Evolutionary conservation across 2,797 vertebrate genomes (phyloP), one percentile per base, ranked within the genome.

Genomic region (Erethizon dorsatum): DNA sequence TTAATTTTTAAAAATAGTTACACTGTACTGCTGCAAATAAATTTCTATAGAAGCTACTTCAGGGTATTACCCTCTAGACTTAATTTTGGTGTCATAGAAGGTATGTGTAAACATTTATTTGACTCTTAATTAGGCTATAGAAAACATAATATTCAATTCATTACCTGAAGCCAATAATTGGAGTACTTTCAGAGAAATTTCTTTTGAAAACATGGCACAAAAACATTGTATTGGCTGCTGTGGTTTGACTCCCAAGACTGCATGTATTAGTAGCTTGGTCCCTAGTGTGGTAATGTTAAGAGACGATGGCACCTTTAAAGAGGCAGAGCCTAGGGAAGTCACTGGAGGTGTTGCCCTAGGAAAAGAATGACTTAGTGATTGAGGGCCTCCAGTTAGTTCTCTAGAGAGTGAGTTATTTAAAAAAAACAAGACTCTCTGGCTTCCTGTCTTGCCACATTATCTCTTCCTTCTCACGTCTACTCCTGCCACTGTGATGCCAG

Each of bases 111-210:
- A 73, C 45, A 85, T 88, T 45, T 83, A 65, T 63, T 84, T 78
- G 80, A 90, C 50, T 80, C 33, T 10, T 59, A 86, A 56, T 79
- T 91, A 80, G 26, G 63, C 28, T 67, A 63, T 24, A 77, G 67
- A 84, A 77, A 88, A 78, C 78, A 24, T 71, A 90, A 88, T 61
- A 86, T 92, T 96, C 41, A 89, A 77, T 87, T 95, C 37, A 90
- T 71, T 96, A 85, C 83, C 80, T 91, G 73, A 83, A 69, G 54
- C 41, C 57, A 47, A 41, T 83, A 87, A 89, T 86, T 5, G 52
- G 5, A 65, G 22, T 31, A 83, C 59, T 83, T 95, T 37, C 56
- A 77, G 85, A 91, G 26, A 88, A 59, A 22, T 75, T 96, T 24
- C 78, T 91, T 79, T 90, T 67, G 31, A 75, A 94, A 93, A 78